Evolutionary conservation across 2,113 vertebrate species (phyloP), one percentile per base, ranked within the genome.

Genomic region (Centropus unirufus): DNA sequence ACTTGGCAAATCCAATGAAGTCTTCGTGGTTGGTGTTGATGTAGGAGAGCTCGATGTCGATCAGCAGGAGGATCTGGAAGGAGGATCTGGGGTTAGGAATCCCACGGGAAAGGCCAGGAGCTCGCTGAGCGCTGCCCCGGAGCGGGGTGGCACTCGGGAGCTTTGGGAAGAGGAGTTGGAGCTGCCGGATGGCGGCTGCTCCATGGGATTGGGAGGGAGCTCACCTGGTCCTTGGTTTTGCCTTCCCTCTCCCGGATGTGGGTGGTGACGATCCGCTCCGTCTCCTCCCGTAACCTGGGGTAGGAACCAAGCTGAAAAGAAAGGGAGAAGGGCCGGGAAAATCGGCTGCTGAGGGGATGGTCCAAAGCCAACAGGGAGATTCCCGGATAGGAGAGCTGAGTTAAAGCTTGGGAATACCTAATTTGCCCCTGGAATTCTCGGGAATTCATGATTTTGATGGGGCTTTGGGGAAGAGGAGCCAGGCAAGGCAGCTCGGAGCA

Each of bases 21-120:
- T 99, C 99, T 74, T 99, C 99, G 5, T 99, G 99, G 97, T 99
- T 99, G 29, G 99, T 99, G 98, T 99, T 99, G 98, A 99, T 99
- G 98, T 99, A 99, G 26, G 99, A 99, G 95, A 99, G 98, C 97
- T 99, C 99, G 22, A 99, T 99, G 98, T 99, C 99, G 34, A 99
- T 99, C 94, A 99, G 98, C 83, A 99, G 98, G 69, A 99, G 98
- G 55, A 99, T 98, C 99, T 99, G 95, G 14, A 92, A 59, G 92
- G 63, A 92, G 64, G 19, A 47, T 47, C 18, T 8, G 46, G 46
- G 19, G 46, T 47, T 47, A 47, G 46, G 44, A 44, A 44, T 44
- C 44, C 44, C 16, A 17, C 44, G 16, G 44, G 44, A 44, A 44
- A 17, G 44, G 44, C 11, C 16, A 17, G 44, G 44, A 44, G 44